These are phyloP conservation scores for Pitta sordida DNA, from an alignment of 2,113 vertebrate species.

Conservation along the genomic window DNA sequence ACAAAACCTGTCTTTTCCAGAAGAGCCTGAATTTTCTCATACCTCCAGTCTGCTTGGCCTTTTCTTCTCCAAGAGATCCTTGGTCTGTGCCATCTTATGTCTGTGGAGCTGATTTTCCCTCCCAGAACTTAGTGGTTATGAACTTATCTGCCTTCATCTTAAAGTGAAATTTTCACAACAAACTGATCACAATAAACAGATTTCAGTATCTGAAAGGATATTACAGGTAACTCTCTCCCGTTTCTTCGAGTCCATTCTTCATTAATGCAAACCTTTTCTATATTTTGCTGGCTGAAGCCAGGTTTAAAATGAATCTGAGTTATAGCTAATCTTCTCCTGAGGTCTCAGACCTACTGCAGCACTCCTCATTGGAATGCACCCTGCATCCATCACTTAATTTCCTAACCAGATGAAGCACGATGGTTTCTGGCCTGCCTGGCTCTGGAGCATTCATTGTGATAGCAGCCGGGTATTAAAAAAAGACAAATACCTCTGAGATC, in stretches of 20 bases:
- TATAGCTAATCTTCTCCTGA: not conserved
- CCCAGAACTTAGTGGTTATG: not conserved
- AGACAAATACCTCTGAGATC: constrained; percentile 24
- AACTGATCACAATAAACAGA: not conserved
- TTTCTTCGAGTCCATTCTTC: not conserved
- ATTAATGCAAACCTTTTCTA: not conserved
- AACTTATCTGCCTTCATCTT: not conserved
- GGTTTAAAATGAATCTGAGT: not conserved
- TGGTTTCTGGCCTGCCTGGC: not conserved
- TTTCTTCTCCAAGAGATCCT: not conserved
- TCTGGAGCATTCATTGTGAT: not conserved
- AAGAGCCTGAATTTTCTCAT: not conserved
- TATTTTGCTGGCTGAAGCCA: not conserved
- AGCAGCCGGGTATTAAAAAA: constrained; percentile 14
- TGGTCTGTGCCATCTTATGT: not conserved
- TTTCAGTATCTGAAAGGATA: not conserved
- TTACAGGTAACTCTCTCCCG: not conserved
- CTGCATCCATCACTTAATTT: constrained; percentile 12
- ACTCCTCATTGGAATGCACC: not conserved
- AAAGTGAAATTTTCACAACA: not conserved
- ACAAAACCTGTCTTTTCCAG: not conserved
- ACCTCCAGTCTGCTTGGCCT: not conserved
- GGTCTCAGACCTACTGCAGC: not conserved
- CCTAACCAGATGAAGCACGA: constrained; percentile 7
- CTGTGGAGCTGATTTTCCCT: not conserved